A percentile compares a stretch with the other conserved stretches of the same genome.
Evolutionary conservation across 2,888 invertebrate species (phyloP).

Genomic region (Gryllus longicercus): DNA sequence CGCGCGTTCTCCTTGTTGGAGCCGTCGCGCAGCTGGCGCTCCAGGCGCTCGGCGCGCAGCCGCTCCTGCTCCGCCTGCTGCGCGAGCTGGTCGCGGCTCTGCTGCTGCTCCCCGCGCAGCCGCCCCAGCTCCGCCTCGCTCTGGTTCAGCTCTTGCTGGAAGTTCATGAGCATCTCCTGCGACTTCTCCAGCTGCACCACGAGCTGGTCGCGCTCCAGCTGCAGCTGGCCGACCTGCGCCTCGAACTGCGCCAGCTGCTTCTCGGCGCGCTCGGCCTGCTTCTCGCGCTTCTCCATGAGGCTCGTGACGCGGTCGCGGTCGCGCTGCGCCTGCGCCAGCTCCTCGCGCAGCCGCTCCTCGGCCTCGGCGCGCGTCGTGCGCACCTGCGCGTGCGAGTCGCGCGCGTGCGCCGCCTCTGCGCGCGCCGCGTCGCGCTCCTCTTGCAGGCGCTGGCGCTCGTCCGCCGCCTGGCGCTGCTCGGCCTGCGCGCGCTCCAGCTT

Average conservation of each 20-base stretch:
- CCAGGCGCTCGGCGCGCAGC: conserved; percentile 57
- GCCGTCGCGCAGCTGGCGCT: conserved; percentile 52
- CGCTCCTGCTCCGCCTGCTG: conserved; percentile 75
- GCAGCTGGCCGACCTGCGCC: conserved; percentile 78
- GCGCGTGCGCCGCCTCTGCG: conserved; percentile 64
- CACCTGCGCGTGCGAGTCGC: conserved; percentile 60
- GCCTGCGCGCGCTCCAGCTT: conserved; percentile 64
- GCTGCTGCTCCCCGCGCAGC: conserved; percentile 71
- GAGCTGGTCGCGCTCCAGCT: conserved; percentile 80
- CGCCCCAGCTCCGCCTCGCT: conserved; percentile 79
- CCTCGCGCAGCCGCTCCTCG: conserved; percentile 67
- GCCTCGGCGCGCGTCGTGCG: conserved; percentile 59
- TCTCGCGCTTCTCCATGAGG: conserved; percentile 72
- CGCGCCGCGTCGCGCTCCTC: conserved; percentile 70
- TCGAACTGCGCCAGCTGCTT: conserved; percentile 82
- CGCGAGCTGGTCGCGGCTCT: conserved; percentile 64
- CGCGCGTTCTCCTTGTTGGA: conserved; percentile 56
- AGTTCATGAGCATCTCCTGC: conserved; percentile 87
- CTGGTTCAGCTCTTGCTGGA: conserved; percentile 84
- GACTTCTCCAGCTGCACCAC: conserved; percentile 88
- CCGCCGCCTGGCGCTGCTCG: conserved; percentile 50
- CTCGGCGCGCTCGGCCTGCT: conserved; percentile 76
- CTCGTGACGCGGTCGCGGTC: conserved; percentile 75
- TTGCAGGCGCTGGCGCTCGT: conserved; percentile 65
- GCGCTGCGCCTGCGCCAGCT: conserved; percentile 65